Conservation (phyloP, 2,113 vertebrate species). For the Falcunculus frontatus region DNA sequence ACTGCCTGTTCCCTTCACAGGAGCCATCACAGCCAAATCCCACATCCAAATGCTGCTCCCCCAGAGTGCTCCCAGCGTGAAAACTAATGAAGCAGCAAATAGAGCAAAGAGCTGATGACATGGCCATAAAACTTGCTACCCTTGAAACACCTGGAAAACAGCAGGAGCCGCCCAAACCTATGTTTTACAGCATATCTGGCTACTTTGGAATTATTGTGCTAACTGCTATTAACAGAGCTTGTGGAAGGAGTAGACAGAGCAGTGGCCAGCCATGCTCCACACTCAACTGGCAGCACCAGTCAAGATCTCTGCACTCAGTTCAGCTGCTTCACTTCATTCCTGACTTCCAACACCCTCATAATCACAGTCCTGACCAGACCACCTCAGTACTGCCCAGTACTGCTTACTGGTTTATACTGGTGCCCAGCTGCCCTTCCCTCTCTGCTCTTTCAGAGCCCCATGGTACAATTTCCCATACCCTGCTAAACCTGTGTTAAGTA, state of each 20-base stretch:
- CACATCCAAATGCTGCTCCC: not conserved
- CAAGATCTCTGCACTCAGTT: not conserved
- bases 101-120: not conserved
- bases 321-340: not conserved
- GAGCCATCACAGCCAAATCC: not conserved
- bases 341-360: not conserved
- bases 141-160: not conserved
- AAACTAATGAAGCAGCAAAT: slow-evolving; percentile 4
- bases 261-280: not conserved
- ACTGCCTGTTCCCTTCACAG: not conserved
- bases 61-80: not conserved
- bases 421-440: not conserved
- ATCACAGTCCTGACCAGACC: not conserved
- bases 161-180: not conserved
- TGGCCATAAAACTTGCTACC: not conserved
- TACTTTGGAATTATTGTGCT: not conserved
- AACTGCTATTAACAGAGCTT: not conserved
- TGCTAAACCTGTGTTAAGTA: not conserved
- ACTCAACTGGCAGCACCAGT: not conserved
- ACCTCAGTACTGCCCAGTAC: too few relatives aligned
- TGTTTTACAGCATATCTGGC: not conserved
- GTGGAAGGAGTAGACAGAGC: not conserved
- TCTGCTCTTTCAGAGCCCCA: not conserved
- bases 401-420: not conserved
- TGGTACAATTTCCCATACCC: not conserved